Base-by-base conservation (phyloP, 2,797 vertebrate species). In the Sebastes miniatus region DNA sequence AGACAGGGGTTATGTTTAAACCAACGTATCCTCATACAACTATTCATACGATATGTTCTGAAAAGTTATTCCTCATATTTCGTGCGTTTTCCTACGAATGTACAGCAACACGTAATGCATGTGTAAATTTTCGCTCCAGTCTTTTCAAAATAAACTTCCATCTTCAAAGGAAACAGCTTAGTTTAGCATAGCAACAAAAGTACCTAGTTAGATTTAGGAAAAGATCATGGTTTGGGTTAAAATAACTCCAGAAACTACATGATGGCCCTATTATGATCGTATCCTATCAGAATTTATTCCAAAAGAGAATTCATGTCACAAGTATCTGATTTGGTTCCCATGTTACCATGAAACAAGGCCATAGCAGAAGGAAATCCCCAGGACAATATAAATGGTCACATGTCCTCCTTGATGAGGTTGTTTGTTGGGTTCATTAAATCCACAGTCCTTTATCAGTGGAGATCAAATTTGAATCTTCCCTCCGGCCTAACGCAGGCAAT, bases 371-470 rank as follows among this genome's bases (percentile, higher is more conserved):
- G 14, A 73, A 76, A 72, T 74, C 56, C 65, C 29, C 56, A 25
- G 8, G 54, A 76, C 31, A 70, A 58, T 77, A 63, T 25, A 79
- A 79, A 62, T 22, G 2, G 6, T 58, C 73, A 75, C 24, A 43
- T 77, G 14, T 68, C 58, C 39, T 29, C 73, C 64, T 73, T 56
- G 11, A 76, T 81, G 43, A 79, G 70, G 36, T 50, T 73, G 59
- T 84, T 84, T 85, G 64, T 25, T 31, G 57, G 69, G 59, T 87
- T 83, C 75, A 90, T 88, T 81, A 83, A 79, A 83, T 76, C 32
- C 77, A 16, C 25, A 39, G 69, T 58, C 20, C 67, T 87, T 78
- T 66, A 78, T 79, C 83, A 87, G 32, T 68, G 25, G 29, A 70
- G 63, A 85, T 89, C 59, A 2, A 90, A 83, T 68, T 88, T 61